Evolutionary conservation across 2,888 invertebrate genomes (phyloP), one percentile per base, ranked within the genome.

Genomic region (Anticlea derivata): DNA sequence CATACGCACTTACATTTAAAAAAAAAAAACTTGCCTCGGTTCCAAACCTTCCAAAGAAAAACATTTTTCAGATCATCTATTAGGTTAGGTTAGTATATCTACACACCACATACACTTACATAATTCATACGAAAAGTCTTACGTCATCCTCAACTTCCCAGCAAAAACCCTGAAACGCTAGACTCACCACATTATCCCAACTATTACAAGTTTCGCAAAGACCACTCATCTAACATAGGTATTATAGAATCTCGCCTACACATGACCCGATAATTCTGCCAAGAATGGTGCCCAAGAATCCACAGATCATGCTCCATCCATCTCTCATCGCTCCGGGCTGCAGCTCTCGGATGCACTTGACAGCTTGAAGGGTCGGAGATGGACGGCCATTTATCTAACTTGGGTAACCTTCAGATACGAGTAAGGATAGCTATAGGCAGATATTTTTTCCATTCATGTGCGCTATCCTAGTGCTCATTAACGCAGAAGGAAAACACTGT

Each of bases 281-380:
- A 7, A 40, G 17, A 4, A 17, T 17, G 7, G 1, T 8, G 12
- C 12, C 13, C 13, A 7, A 31, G 35, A 50, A 31, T 27, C 17
- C 17, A 3, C 40, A 11, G 31, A 31, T 50, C 43, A 50, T 37
- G 10, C 37, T 12, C 13, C 26, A 22, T 50, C 37, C 37, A 50
- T 49, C 37, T 43, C 37, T 50, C 49, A 50, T 50, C 8, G 35
- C 29, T 11, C 17, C 10, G n/a, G 26, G 29, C 11, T 30, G 49
- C 46, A 46, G 20, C 10, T 23, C 35, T 26, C 26, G 26, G 17
- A 17, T 43, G 49, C 49, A 43, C 8, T 20, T 43, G 43, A 43
- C 30, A 43, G 35, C 10, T 24, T 38, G 8, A 20, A 31, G 17
- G 17, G 22, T 37, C 37, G 4, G 23, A 13, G 22, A 13, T 31